These are phyloP conservation scores for Charaxes varanes DNA, from an alignment of 1,140 invertebrate species.

Conservation along the genomic window DNA sequence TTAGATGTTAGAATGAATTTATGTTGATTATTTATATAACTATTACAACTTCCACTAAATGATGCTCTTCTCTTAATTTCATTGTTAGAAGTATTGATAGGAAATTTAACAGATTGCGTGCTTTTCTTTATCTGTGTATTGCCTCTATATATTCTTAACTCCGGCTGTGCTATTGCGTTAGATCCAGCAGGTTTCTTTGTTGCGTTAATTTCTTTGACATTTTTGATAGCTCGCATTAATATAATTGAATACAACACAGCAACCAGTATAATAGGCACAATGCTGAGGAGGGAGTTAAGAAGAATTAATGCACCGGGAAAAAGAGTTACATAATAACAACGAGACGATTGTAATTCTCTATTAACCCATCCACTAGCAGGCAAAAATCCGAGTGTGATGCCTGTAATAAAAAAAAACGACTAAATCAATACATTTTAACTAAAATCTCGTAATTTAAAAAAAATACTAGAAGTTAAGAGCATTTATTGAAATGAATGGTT, in stretches of 20 bases:
- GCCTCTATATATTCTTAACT: slow-evolving; percentile 51
- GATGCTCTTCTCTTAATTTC: slow-evolving; percentile 47
- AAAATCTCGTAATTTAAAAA: background rate
- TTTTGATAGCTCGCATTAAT: slow-evolving; percentile 66
- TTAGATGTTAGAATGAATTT: slow-evolving; percentile 29
- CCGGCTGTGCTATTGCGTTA: slow-evolving; percentile 27
- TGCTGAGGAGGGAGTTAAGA: slow-evolving; percentile 69
- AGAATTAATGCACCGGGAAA: slow-evolving; percentile 70
- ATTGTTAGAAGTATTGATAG: slow-evolving; percentile 12
- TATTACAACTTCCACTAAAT: slow-evolving; percentile 27
- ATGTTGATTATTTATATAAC: slow-evolving; percentile 14
- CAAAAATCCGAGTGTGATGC: slow-evolving; percentile 72
- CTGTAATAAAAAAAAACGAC: slow-evolving; percentile 38
- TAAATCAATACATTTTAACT: slow-evolving; percentile 4
- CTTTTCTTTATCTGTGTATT: slow-evolving; percentile 27
- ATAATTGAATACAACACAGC: slow-evolving; percentile 74
- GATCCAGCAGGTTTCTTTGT: slow-evolving; percentile 30
- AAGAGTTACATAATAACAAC: slow-evolving; percentile 73
- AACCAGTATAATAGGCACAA: slow-evolving; percentile 71
- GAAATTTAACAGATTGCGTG: slow-evolving; percentile 27
- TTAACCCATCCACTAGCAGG: slow-evolving; percentile 74
- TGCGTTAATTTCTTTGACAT: slow-evolving; percentile 58
- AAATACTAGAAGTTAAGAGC: too few relatives aligned
- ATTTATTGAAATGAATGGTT: too few relatives aligned
- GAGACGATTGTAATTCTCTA: slow-evolving; percentile 48